Conservation (phyloP, 2,888 invertebrate species). For the Microchrysa polita region DNA sequence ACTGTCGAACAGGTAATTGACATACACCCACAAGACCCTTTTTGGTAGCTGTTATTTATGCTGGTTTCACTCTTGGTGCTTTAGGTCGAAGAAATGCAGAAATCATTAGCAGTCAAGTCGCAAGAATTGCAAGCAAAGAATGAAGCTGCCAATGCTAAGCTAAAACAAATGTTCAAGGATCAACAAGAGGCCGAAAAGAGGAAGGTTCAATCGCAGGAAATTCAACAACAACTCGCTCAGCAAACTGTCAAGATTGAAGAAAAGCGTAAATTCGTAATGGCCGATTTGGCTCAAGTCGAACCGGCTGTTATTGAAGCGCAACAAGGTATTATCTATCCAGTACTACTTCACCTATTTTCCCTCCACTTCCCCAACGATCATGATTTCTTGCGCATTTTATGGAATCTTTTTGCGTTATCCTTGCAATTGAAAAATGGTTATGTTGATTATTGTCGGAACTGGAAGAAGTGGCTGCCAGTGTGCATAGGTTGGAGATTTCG, state of each 20-base stretch:
- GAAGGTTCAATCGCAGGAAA: constrained; percentile 97
- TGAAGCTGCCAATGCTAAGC: constrained; percentile 98
- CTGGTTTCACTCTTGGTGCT: constrained; percentile 12
- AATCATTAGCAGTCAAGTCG: constrained; percentile 96
- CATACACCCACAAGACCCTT: not conserved
- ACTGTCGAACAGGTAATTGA: constrained; percentile 85
- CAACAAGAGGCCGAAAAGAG: constrained; percentile 99
- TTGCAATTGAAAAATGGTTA: constrained; percentile 28
- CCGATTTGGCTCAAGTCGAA: constrained; percentile 96
- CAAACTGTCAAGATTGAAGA: constrained; percentile 94
- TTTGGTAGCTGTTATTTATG: not conserved
- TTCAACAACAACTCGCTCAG: constrained; percentile 84
- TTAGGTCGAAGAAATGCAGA: constrained; percentile 96
- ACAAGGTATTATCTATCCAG: constrained; percentile 72
- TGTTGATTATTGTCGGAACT: too few relatives aligned
- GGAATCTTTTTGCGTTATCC: constrained; percentile 46
- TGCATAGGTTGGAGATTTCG: too few relatives aligned
- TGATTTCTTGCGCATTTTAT: constrained; percentile 28
- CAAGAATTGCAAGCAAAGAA: constrained; percentile 96
- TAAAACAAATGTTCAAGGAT: constrained; percentile 99
- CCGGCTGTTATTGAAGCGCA: constrained; percentile 99
- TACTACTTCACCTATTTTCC: not conserved
- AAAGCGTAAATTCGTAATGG: constrained; percentile 94
- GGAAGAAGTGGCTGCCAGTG: too few relatives aligned
- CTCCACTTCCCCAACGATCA: not conserved